Percentiles rank a stretch among this genome's conserved stretches.
Evolutionary conservation across 2,113 vertebrate genomes (phyloP).

Genomic region (Dipodomys merriami): DNA sequence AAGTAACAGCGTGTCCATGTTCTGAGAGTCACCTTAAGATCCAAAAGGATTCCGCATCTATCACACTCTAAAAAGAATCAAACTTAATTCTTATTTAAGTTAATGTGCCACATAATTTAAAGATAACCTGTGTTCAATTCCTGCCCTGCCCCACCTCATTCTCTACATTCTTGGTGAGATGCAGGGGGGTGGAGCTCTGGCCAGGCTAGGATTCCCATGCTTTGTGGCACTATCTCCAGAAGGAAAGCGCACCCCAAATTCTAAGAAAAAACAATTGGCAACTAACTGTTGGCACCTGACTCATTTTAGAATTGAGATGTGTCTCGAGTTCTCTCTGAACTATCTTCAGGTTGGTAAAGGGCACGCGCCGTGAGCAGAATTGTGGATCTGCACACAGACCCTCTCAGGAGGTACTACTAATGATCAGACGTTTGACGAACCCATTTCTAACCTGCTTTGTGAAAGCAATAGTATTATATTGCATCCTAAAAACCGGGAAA

Average conservation of each 20-base stretch:
- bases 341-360: not conserved
- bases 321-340: no score
- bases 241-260: not conserved
- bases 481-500: not conserved
- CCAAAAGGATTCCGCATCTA: not conserved
- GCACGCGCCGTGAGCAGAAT: accelerated
- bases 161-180: no score
- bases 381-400: not conserved
- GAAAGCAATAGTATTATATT: not conserved
- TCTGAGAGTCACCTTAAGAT: not conserved
- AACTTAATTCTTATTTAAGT: not conserved
- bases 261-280: no score
- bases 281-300: not conserved
- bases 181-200: no score
- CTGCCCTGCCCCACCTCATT: not conserved
- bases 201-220: accelerated
- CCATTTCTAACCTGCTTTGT: conserved; percentile 1
- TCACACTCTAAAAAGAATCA: not conserved
- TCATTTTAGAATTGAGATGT: not conserved
- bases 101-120: not conserved
- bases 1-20: not conserved
- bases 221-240: not conserved
- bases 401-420: not conserved
- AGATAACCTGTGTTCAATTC: not conserved
- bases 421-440: not conserved